Base-by-base conservation (phyloP, 2,888 invertebrate species). In the Bembecia ichneumoniformis region DNA sequence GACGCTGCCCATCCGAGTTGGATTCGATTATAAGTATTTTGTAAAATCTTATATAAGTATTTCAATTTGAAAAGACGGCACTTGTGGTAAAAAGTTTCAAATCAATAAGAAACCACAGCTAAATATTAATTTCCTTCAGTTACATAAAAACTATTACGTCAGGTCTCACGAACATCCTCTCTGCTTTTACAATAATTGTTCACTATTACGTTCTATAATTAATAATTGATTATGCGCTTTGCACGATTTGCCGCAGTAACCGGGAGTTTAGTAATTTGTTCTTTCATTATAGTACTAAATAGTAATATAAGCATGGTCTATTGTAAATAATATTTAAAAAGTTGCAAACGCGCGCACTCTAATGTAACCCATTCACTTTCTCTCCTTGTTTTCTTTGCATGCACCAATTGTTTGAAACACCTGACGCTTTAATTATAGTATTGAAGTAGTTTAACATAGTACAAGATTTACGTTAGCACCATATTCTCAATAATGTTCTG, bases 361-460 rank as follows among this genome's bases (percentile, higher is more conserved):
- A 51, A 47, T 51, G 56, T 46, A 57, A 56, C 55, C 55, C 55
- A 56, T 61, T 68, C 64, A 73, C 77, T 77, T 77, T 77, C 77
- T 66, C 74, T 53, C 52, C 50, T 44, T 58, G 57, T 64, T 58
- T 62, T 62, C 58, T 60, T 76, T 67, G 63, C 65, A 78, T 66
- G 78, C 73, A 74, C 77, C 73, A 75, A 75, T 74, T 79, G 76
- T 74, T 77, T 65, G 60, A 48, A 59, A 73, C 69, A 71, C 72
- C 75, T 77, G 74, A 54, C 63, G 64, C 60, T 40, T 14, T 40
- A 13, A 28, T 28, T 28, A 9, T 28, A 20, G 7, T 20, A 13
- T 40, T 40, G 7, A 13, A 9, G 13, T 40, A 40, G 40, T 13
- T 40, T 40, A 14, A 9, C 28, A 2, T 9, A 9, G 28, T 28